Evolutionary conservation across 2,888 invertebrate species (phyloP).

Genomic region (Linnaemya tessellans): DNA sequence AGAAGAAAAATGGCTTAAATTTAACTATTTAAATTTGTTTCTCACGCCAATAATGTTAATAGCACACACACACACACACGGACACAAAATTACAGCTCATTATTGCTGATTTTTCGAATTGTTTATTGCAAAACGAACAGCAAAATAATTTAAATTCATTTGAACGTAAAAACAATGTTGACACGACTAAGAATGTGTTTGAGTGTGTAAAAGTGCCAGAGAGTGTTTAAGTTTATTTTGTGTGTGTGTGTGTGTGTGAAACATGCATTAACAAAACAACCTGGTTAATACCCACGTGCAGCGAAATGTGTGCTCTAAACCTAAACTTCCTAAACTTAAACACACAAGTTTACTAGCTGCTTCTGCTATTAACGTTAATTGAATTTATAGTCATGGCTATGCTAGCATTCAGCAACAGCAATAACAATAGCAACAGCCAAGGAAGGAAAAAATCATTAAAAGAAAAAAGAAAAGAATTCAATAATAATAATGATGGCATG

Average conservation of each 20-base stretch:
- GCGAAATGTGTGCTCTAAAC: conserved; percentile 10
- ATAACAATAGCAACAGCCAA: conserved; percentile 8
- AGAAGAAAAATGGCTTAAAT: too few relatives aligned
- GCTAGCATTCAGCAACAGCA: conserved; percentile 51
- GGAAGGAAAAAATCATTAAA: background rate
- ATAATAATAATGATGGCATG: conserved; percentile 63
- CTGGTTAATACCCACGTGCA: conserved; percentile 28
- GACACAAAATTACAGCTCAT: conserved; percentile 22
- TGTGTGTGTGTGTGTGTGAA: conserved; percentile 18
- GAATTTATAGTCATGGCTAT: conserved; percentile 67
- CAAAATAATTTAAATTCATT: conserved; percentile 26
- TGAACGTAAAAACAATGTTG: conserved; percentile 25
- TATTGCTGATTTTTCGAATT: conserved; percentile 30
- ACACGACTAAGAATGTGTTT: background rate
- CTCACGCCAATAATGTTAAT: conserved; percentile 19
- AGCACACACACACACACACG: background rate
- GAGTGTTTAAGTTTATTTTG: conserved; percentile 49
- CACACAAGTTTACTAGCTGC: conserved; percentile 35
- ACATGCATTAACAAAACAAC: conserved; percentile 47
- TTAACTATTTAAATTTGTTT: background rate
- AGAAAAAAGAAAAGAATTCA: conserved; percentile 38
- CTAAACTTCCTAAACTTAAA: conserved; percentile 26
- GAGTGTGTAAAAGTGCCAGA: background rate
- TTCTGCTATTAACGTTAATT: conserved; percentile 69
- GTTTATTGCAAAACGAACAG: conserved; percentile 9